Percentiles rank a stretch among this genome's conserved stretches.
Evolutionary conservation across 2,888 invertebrate species (phyloP).

Genomic region (Sminthurinus aureus): DNA sequence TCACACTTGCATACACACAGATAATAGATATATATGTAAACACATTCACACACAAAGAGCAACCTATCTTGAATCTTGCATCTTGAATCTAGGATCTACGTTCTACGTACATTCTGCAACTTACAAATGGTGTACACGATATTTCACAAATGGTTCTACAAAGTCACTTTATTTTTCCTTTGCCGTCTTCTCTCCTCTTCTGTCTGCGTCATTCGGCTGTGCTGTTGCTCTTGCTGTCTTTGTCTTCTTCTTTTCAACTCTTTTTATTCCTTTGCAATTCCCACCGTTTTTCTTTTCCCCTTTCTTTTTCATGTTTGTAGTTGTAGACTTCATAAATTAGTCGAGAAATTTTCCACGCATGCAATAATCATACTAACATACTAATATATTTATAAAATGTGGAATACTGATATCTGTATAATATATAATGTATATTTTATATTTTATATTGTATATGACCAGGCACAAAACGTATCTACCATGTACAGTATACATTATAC

Average conservation of each 20-base stretch:
- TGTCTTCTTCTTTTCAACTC: neutral
- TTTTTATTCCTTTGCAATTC: neutral
- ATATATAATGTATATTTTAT: no score
- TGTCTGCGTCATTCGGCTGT: neutral
- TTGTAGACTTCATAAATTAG: neutral
- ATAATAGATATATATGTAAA: no score
- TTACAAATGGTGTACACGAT: neutral
- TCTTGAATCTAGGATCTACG: no score
- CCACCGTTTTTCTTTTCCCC: neutral
- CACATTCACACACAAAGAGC: no score
- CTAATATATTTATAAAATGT: no score
- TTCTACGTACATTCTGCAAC: neutral
- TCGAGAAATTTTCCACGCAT: neutral
- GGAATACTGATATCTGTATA: no score
- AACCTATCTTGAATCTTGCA: no score
- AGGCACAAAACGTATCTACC: no score
- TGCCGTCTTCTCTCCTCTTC: neutral
- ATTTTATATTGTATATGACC: no score
- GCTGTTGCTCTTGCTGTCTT: neutral
- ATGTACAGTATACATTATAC: neutral
- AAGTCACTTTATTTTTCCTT: neutral
- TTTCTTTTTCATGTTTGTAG: neutral
- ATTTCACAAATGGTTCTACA: neutral
- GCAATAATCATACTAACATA: neutral
- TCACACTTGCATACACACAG: no score